Base-by-base conservation (phyloP, 2,797 vertebrate genomes). In the Geotrypetes seraphini region DNA sequence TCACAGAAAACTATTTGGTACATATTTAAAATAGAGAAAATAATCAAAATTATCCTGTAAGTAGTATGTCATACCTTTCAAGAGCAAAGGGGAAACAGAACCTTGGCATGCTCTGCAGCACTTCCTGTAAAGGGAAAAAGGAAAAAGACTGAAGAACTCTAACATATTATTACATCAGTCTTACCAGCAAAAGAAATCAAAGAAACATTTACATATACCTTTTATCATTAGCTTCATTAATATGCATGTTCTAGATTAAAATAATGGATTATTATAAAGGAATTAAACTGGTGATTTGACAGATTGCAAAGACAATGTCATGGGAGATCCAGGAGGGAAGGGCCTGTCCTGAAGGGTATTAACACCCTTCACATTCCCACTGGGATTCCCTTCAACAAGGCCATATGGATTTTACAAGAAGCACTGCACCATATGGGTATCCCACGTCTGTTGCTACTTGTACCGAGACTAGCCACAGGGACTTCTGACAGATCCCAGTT, bases 11-110 rank as follows among this genome's bases (percentile, higher is more conserved):
- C n/a, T n/a, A n/a, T n/a, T n/a, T n/a, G n/a, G n/a, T n/a, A n/a
- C n/a, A n/a, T n/a, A n/a, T n/a, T n/a, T n/a, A n/a, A n/a, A n/a
- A n/a, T n/a, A n/a, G n/a, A n/a, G n/a, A n/a, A 25, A 16, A 27
- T 27, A 11, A 30, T 15, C 4, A 11, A 19, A 21, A n/a, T 8
- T 12, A 34, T n/a, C n/a, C n/a, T n/a, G n/a, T n/a, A n/a, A n/a
- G n/a, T n/a, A n/a, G n/a, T n/a, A n/a, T n/a, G n/a, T n/a, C 66
- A 22, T 89, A 98, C 95, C 93, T 92, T 84, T 90, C 89, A 61
- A 92, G 30, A 36, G 96, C 93, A 77, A 97, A 96, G 40, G 95
- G 95, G 76, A 97, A 98, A 81, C 95, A 98, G 86, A 98, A 98
- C 84, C 90, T 97, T 38, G 92, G 91, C 66, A 97, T 73, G 1